Evolutionary conservation across 92 coral and sea anemone species (phyloP).

Genomic region (Siderastrea radians): DNA sequence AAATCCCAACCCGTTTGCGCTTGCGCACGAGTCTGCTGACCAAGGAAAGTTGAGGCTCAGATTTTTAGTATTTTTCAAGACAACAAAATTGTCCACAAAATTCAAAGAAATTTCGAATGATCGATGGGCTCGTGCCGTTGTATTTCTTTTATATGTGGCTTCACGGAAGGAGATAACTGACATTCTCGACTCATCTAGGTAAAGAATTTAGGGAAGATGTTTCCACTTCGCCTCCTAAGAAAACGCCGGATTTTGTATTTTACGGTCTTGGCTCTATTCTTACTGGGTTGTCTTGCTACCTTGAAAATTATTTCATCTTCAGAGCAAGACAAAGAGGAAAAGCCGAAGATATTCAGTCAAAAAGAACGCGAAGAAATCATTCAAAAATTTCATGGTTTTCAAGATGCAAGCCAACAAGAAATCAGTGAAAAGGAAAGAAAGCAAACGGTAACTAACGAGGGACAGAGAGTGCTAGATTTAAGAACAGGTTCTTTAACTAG

Average conservation of each 20-base stretch:
- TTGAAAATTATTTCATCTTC: slow-evolving; percentile 48
- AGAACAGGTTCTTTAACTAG: no score
- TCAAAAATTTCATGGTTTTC: background rate
- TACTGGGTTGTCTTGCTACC: slow-evolving; percentile 59
- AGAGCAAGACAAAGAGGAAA: slow-evolving; percentile 29
- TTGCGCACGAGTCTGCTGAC: slow-evolving; percentile 15
- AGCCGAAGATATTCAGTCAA: background rate
- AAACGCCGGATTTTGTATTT: slow-evolving; percentile 45
- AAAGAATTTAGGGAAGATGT: background rate
- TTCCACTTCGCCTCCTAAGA: slow-evolving; percentile 34
- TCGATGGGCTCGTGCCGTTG: no score
- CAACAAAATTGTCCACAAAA: background rate
- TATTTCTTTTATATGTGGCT: background rate
- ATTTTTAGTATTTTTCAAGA: background rate
- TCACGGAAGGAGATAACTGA: background rate
- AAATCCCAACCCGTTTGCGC: background rate
- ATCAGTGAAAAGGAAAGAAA: background rate
- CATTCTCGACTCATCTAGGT: background rate
- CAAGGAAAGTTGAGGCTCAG: background rate
- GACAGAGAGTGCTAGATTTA: no score
- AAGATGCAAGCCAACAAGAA: background rate
- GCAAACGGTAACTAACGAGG: background rate
- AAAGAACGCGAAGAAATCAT: slow-evolving; percentile 16
- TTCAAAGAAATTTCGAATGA: no score
- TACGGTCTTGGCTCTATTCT: slow-evolving; percentile 40